These are phyloP conservation scores for Anthopleura xanthogrammica DNA, from an alignment of 92 coral and sea anemone species.

Conservation along the genomic window DNA sequence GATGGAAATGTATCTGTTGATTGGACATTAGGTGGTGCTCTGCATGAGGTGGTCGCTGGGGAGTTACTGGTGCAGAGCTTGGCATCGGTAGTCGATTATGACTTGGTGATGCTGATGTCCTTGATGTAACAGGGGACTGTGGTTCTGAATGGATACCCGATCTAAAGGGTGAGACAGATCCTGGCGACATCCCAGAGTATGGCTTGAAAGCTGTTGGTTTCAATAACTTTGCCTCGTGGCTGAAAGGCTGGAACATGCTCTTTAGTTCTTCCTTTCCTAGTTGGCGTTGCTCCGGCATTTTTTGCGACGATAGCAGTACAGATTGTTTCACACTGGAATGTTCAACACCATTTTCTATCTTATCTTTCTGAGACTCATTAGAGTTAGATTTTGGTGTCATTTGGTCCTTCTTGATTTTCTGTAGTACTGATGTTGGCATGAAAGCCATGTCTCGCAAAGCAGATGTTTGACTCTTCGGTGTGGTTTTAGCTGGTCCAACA, in stretches of 20 bases:
- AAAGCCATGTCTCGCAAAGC: constrained; percentile 47
- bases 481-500: neutral
- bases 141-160: constrained; percentile 77
- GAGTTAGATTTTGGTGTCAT: constrained; percentile 42
- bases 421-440: constrained; percentile 95
- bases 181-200: constrained; percentile 56
- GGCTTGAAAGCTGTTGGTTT: constrained; percentile 88
- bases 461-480: constrained; percentile 18
- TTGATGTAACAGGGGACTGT: constrained; percentile 58
- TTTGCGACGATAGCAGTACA: neutral
- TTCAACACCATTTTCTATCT: neutral
- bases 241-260: neutral
- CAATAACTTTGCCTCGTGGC: constrained; percentile 33
- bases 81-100: constrained; percentile 33
- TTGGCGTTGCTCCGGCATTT: neutral
- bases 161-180: constrained; percentile 52
- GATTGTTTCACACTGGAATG: neutral
- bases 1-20: constrained; percentile 17
- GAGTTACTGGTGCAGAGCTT: constrained; percentile 82
- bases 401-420: constrained; percentile 78
- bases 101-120: constrained; percentile 27
- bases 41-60: constrained; percentile 69
- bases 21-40: constrained; percentile 35
- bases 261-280: neutral
- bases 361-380: constrained; percentile 3